These are phyloP conservation scores for Drosophila mercatorum DNA, from an alignment of 2,888 invertebrate genomes.

Conservation along the genomic window DNA sequence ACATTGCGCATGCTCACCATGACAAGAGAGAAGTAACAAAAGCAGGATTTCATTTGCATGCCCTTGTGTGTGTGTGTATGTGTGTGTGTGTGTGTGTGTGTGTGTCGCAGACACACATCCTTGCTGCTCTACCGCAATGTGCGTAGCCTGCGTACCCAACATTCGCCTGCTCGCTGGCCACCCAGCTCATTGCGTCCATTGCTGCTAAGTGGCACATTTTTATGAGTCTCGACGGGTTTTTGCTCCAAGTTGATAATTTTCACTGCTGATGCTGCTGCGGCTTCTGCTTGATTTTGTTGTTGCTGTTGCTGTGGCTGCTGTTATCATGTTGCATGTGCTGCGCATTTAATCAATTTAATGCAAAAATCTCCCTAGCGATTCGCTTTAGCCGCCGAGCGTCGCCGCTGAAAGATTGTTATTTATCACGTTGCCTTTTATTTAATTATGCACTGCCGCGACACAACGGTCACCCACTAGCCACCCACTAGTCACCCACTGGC, in stretches of 20 bases:
- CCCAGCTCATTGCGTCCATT: constrained; percentile 50
- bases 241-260: constrained; percentile 74
- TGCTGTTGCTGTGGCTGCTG: constrained; percentile 39
- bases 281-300: constrained; percentile 25
- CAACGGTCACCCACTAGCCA: no score
- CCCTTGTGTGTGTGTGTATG: constrained; percentile 10
- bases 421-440: constrained; percentile 77
- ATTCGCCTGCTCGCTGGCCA: constrained; percentile 9
- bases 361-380: constrained; percentile 72
- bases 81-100: constrained; percentile 11
- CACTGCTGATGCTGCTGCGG: constrained; percentile 47
- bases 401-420: constrained; percentile 73
- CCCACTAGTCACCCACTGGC: background rate
- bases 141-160: constrained; percentile 27
- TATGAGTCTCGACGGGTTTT: constrained; percentile 77
- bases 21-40: constrained; percentile 56
- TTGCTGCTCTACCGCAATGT: constrained; percentile 55
- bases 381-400: constrained; percentile 40
- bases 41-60: constrained; percentile 45
- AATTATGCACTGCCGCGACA: constrained; percentile 54
- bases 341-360: constrained; percentile 79
- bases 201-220: constrained; percentile 78
- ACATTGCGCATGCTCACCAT: constrained; percentile 78
- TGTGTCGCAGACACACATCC: constrained; percentile 1
- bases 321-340: constrained; percentile 77